Percentiles rank a stretch among this genome's conserved stretches.
Evolutionary conservation across 2,113 vertebrate species (phyloP).

Genomic region (Chrysochloris asiatica): DNA sequence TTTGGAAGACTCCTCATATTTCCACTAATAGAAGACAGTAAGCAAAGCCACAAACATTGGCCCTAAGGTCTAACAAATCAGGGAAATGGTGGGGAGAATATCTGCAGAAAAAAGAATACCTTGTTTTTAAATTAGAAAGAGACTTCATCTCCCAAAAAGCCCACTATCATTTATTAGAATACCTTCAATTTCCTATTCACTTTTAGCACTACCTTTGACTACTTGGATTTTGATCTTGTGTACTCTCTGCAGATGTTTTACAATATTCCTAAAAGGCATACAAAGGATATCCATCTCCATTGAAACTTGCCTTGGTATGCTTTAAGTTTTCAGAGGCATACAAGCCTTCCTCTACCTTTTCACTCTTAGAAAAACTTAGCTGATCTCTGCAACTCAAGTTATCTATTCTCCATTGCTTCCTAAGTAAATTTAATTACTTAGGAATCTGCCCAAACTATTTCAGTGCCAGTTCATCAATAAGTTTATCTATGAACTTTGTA

Average conservation of each 20-base stretch:
- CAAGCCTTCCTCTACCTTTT: not conserved
- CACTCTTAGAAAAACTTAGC: conserved; percentile 19
- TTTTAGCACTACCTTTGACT: conserved; percentile 14
- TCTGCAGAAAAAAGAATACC: not conserved
- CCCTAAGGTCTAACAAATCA: not conserved
- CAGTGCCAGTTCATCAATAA: not conserved
- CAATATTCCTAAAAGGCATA: not conserved
- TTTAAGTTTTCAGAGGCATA: conserved; percentile 5
- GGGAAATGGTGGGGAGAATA: accelerated
- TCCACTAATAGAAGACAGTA: not conserved
- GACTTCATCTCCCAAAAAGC: not conserved
- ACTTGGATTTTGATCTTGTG: not conserved
- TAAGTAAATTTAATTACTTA: not conserved
- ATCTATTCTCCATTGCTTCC: not conserved
- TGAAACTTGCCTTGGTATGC: not conserved
- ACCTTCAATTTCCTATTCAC: conserved; percentile 35
- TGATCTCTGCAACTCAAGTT: conserved; percentile 10
- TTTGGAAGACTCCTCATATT: too few species aligned
- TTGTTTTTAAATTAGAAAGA: not conserved
- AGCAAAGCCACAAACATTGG: not conserved
- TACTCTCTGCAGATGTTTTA: not conserved
- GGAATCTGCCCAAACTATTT: not conserved
- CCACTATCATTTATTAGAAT: too few species aligned
- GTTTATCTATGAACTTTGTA: not conserved
- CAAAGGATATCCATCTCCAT: not conserved